These are phyloP conservation scores for Patiria miniata DNA, from an alignment of 35 echinoderm and acorn worm genomes.

Conservation along the genomic window DNA sequence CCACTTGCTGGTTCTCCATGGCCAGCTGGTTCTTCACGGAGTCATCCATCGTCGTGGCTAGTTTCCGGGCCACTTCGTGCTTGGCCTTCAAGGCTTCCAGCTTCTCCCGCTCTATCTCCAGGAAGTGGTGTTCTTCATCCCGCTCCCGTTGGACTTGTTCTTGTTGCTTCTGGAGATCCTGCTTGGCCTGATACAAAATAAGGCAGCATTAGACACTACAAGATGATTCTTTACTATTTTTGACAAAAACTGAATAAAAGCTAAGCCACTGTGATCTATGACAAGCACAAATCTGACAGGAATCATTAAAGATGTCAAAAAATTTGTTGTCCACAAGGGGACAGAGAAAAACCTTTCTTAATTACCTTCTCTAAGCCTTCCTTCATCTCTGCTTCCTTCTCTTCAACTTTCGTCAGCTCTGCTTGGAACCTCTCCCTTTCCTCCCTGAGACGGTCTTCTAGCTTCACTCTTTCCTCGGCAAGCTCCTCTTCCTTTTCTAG, in stretches of 20 bases:
- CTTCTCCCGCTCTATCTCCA: constrained; percentile 81
- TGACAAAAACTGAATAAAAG: neutral
- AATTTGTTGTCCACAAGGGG: too few species aligned
- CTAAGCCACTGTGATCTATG: too few species aligned
- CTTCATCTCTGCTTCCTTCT: constrained; percentile 55
- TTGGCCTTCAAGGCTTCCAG: constrained; percentile 83
- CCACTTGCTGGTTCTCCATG: constrained; percentile 76
- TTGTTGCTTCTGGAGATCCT: constrained; percentile 70
- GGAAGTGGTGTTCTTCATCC: constrained; percentile 82
- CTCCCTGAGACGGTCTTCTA: constrained; percentile 50
- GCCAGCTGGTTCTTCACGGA: constrained; percentile 51
- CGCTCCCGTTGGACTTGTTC: constrained; percentile 70
- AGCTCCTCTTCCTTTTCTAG: constrained; percentile 41
- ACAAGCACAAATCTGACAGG: too few species aligned
- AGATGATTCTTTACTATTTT: neutral
- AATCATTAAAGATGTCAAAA: too few species aligned
- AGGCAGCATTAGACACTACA: neutral
- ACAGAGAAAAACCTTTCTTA: too few species aligned
- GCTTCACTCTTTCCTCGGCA: constrained; percentile 35
- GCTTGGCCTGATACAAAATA: constrained; percentile 47
- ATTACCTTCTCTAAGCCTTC: constrained; percentile 58
- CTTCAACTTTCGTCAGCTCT: constrained; percentile 51
- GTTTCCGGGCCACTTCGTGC: constrained; percentile 68
- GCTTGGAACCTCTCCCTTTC: constrained; percentile 40
- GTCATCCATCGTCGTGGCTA: constrained; percentile 75